phyloP scores from a whole-genome alignment of 53 echinoderm and acorn worm genomes.

The Echinarachnius parma region DNA sequence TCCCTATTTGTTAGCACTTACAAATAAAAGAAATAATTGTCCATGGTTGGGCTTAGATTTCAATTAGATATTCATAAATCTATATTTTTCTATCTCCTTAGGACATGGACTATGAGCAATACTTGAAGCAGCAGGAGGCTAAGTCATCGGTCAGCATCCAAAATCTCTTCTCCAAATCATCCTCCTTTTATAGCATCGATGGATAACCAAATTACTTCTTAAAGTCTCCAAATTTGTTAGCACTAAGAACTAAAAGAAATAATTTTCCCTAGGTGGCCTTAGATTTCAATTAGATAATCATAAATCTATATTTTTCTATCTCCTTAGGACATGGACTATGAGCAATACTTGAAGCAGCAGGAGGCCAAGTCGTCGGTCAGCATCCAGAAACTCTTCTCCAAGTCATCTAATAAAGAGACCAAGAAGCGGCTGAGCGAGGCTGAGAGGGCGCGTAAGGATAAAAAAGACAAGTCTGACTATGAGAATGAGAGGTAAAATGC shows the following conservation, averaged over 20 bases:
- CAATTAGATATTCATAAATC: too few relatives aligned
- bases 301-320: background rate
- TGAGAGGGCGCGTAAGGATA: constrained; percentile 29
- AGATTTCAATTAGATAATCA: background rate
- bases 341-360: constrained; percentile 51
- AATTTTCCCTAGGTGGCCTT: too few relatives aligned
- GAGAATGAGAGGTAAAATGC: constrained; percentile 35
- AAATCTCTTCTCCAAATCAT: constrained; percentile 47
- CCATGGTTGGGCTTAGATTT: too few relatives aligned
- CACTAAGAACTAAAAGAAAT: too few relatives aligned
- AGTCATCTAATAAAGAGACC: constrained; percentile 18
- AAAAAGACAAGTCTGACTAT: constrained; percentile 23
- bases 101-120: constrained; percentile 26
- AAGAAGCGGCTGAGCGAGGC: constrained; percentile 42
- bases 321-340: constrained; percentile 39
- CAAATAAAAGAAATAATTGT: too few relatives aligned
- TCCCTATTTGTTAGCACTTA: too few relatives aligned
- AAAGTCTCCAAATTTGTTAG: background rate
- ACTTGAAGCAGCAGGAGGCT: constrained; percentile 54
- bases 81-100: too few relatives aligned
- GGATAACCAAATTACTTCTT: too few relatives aligned
- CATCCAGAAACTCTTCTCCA: constrained; percentile 72
- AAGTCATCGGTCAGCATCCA: constrained; percentile 61
- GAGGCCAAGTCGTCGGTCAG: constrained; percentile 71
- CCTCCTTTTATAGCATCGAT: too few relatives aligned